Conservation (phyloP, 2,888 invertebrate genomes). For the Agrotis segetum region DNA sequence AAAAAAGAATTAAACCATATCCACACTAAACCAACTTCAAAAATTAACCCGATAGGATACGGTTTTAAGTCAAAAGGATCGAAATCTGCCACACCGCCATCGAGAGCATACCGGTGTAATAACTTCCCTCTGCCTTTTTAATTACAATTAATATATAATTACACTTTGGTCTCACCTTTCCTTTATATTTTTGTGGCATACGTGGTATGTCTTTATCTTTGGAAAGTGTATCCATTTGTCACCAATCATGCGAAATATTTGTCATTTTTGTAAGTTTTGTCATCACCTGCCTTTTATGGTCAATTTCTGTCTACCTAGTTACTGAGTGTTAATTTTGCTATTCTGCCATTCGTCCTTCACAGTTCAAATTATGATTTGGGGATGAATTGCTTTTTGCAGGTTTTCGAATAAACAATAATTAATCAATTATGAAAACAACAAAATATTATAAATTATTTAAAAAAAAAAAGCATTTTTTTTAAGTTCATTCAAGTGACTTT, state of each 20-base stretch:
- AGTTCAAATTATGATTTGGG: too few relatives aligned
- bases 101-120: slow-evolving; percentile 28
- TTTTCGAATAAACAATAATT: too few relatives aligned
- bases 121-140: slow-evolving; percentile 39
- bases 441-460: too few relatives aligned
- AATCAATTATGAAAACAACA: too few relatives aligned
- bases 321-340: too few relatives aligned
- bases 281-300: neutral
- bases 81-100: slow-evolving; percentile 48
- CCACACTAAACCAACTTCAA: slow-evolving; percentile 22
- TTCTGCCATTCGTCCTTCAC: neutral
- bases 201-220: slow-evolving; percentile 9
- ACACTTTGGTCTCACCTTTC: slow-evolving; percentile 30
- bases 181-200: slow-evolving; percentile 15
- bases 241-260: neutral
- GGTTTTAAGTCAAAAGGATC: slow-evolving; percentile 48
- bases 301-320: too few relatives aligned
- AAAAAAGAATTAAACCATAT: neutral
- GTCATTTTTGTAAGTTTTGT: neutral
- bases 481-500: too few relatives aligned
- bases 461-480: too few relatives aligned
- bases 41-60: slow-evolving; percentile 48
- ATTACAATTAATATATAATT: slow-evolving; percentile 18
- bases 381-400: too few relatives aligned
- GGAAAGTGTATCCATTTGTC: slow-evolving; percentile 12